Percentiles rank a stretch among this genome's conserved stretches.
phyloP scores from a whole-genome alignment of 2,888 invertebrate genomes.

The Epiperipatus broadwayi region DNA sequence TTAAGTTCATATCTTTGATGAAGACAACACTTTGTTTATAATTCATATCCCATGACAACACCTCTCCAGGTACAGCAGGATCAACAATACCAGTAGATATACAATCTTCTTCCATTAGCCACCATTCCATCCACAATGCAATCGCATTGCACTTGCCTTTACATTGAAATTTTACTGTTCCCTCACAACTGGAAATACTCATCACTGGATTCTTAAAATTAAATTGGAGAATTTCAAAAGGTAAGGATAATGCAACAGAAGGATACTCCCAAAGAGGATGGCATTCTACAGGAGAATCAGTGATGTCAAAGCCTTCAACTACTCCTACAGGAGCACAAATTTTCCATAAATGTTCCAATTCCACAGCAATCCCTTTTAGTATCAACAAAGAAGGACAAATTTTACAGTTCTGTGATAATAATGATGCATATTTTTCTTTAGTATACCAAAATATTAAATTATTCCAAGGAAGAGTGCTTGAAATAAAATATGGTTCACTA shows the following conservation, averaged over 20 bases:
- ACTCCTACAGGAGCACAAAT: slow-evolving; percentile 29
- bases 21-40: slow-evolving; percentile 61
- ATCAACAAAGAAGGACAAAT: no score
- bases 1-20: no score
- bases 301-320: slow-evolving; percentile 35
- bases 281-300: slow-evolving; percentile 64
- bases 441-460: no score
- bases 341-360: slow-evolving; percentile 31
- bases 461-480: no score
- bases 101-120: slow-evolving; percentile 37
- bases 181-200: background rate
- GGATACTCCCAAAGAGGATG: slow-evolving; percentile 97
- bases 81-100: no score
- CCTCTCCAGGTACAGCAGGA: slow-evolving; percentile 32
- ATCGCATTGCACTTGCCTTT: slow-evolving; percentile 53
- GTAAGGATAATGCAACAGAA: slow-evolving; percentile 41
- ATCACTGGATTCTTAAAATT: slow-evolving; percentile 35
- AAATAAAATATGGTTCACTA: no score
- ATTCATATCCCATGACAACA: slow-evolving; percentile 57
- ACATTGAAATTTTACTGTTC: background rate
- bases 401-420: no score
- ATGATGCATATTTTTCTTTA: no score
- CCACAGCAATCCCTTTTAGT: no score
- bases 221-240: slow-evolving; percentile 36
- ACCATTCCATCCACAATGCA: slow-evolving; percentile 70